Evolutionary conservation across 2,888 invertebrate genomes (phyloP).

Genomic region (Hydriomena furcata): DNA sequence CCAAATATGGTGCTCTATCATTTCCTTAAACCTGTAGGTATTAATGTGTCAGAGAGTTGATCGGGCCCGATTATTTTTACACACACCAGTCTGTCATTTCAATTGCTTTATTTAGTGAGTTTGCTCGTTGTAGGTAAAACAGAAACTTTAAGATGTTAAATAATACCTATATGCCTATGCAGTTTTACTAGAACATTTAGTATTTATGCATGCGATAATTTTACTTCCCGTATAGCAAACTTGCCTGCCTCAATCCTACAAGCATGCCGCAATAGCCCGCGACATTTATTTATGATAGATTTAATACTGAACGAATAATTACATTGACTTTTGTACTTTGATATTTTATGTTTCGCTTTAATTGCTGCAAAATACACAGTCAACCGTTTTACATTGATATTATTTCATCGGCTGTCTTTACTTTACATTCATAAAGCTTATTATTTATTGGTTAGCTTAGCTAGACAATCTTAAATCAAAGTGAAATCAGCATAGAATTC

Average conservation of each 20-base stretch:
- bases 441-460: constrained; percentile 17
- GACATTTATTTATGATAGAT: constrained; percentile 49
- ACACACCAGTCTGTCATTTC: not conserved
- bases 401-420: constrained; percentile 17
- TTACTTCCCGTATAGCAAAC: constrained; percentile 55
- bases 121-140: no score
- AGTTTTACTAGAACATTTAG: constrained; percentile 40
- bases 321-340: constrained; percentile 48
- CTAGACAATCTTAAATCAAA: constrained; percentile 16
- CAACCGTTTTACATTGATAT: constrained; percentile 10
- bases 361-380: constrained; percentile 19
- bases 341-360: constrained; percentile 32
- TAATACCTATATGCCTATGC: constrained; percentile 1
- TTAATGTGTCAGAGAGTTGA: no score
- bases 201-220: constrained; percentile 50
- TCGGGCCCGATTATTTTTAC: not conserved
- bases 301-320: constrained; percentile 52
- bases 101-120: not conserved
- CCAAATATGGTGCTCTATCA: no score
- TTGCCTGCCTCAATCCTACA: constrained; percentile 29
- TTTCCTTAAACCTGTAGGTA: no score
- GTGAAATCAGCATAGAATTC: constrained; percentile 18
- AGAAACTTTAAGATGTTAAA: not conserved
- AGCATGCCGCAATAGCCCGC: constrained; percentile 39
- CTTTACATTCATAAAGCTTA: constrained; percentile 18